Percentiles rank a stretch among this genome's conserved stretches.
Evolutionary conservation across 2,888 invertebrate genomes (phyloP).

Genomic region (Doris montereyensis): DNA sequence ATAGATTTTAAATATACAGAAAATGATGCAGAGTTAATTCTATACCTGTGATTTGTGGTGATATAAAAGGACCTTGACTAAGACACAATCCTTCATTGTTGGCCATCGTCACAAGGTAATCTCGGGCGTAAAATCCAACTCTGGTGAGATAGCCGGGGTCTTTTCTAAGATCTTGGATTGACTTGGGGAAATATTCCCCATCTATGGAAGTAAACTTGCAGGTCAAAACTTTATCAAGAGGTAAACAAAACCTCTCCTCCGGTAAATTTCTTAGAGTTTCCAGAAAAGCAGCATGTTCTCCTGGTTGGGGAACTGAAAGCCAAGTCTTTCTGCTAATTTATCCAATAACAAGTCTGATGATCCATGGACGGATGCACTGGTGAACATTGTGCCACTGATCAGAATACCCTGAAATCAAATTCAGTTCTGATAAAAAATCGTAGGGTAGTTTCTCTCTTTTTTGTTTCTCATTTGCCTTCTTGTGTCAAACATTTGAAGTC

Average conservation of each 20-base stretch:
- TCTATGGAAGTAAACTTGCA: conserved; percentile 36
- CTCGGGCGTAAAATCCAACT: conserved; percentile 18
- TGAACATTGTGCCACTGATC: conserved; percentile 39
- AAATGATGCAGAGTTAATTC: no score
- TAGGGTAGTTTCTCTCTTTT: no score
- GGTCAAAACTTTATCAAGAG: conserved; percentile 1
- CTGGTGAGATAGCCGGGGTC: conserved; percentile 17
- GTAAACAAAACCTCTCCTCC: conserved; percentile 15
- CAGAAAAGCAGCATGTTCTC: conserved; percentile 7
- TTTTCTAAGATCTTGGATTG: conserved; percentile 8
- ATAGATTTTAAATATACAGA: no score
- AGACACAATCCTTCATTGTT: conserved; percentile 32
- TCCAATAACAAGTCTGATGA: conserved; percentile 33
- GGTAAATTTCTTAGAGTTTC: conserved; percentile 18
- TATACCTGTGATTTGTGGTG: no score
- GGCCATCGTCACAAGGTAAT: conserved; percentile 15
- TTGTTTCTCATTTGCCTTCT: no score
- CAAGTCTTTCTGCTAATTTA: conserved; percentile 14
- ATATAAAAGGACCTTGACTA: conserved; percentile 15
- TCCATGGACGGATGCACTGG: conserved; percentile 22
- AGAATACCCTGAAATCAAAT: conserved; percentile 28
- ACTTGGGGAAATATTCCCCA: conserved; percentile 15
- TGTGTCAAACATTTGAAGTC: no score
- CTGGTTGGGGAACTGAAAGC: background rate
- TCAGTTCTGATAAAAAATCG: no score